Conservation (phyloP, 2,113 vertebrate species). For the Daubentonia madagascariensis region DNA sequence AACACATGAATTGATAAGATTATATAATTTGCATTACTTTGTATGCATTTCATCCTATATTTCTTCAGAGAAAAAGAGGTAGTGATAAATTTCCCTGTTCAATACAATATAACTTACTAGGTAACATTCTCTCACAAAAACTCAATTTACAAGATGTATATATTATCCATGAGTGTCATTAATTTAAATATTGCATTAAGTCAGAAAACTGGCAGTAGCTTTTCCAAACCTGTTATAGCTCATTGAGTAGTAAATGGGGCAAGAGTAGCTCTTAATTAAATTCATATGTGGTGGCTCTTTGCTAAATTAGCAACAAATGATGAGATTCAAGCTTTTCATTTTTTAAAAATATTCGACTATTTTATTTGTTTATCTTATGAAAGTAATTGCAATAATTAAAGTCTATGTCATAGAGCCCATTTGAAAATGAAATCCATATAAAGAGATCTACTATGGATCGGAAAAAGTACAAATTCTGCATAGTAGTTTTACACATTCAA, state of each 20-base stretch:
- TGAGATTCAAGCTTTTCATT: slow-evolving; percentile 18
- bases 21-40: neutral
- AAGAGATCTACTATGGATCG: neutral
- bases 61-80: neutral
- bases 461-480: neutral
- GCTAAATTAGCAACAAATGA: slow-evolving; percentile 63
- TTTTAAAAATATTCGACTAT: neutral
- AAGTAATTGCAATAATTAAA: slow-evolving; percentile 47
- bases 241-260: slow-evolving; percentile 61
- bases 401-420: neutral
- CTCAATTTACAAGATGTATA: neutral
- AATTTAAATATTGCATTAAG: neutral
- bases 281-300: slow-evolving; percentile 29
- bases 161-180: slow-evolving; percentile 8
- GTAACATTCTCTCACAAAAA: neutral
- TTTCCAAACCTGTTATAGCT: slow-evolving; percentile 39
- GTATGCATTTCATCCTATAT: neutral
- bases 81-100: neutral
- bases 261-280: slow-evolving; percentile 74
- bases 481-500: neutral
- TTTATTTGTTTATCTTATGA: slow-evolving; percentile 31
- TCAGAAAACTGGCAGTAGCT: slow-evolving; percentile 24
- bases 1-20: neutral
- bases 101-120: neutral
- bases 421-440: slow-evolving; percentile 29